Percentiles rank a stretch among this genome's conserved stretches.
These are phyloP conservation scores for Drosophila parthenogenetica DNA, from an alignment of 2,888 invertebrate genomes.

Conservation along the genomic window DNA sequence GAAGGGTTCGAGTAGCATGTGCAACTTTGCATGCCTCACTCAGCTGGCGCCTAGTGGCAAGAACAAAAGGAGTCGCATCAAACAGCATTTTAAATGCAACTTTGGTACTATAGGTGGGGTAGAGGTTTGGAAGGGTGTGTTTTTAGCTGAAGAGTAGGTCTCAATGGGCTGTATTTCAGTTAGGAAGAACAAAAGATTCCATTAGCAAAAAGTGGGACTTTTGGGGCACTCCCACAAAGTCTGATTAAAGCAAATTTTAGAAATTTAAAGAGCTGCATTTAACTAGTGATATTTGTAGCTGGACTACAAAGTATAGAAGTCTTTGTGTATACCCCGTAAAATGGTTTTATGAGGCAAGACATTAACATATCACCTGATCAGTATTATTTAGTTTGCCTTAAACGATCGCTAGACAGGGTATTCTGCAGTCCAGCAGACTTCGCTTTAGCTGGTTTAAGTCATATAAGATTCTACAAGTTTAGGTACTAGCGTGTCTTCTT, in stretches of 20 bases:
- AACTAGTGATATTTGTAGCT: neutral
- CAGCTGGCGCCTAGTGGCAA: slow-evolving; percentile 16
- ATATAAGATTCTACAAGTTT: neutral
- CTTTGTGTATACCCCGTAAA: too few relatives aligned
- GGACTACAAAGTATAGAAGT: too few relatives aligned
- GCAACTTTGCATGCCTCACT: slow-evolving; percentile 31
- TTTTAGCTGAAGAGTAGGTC: neutral
- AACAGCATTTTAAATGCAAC: neutral
- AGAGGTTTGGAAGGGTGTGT: neutral
- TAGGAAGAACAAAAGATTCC: neutral
- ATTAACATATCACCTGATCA: neutral
- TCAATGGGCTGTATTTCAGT: neutral
- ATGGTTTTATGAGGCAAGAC: too few relatives aligned
- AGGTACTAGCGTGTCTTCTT: slow-evolving; percentile 9
- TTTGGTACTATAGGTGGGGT: neutral
- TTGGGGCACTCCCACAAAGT: neutral
- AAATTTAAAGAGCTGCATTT: neutral
- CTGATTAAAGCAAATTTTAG: neutral
- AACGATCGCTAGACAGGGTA: neutral
- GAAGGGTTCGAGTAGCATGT: neutral
- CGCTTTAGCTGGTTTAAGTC: neutral
- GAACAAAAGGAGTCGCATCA: neutral
- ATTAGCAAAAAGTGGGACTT: neutral
- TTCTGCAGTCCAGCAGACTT: neutral
- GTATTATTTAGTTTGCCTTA: neutral